Base-by-base conservation (phyloP, 2,888 invertebrate species). In the Aphodius granarius region DNA sequence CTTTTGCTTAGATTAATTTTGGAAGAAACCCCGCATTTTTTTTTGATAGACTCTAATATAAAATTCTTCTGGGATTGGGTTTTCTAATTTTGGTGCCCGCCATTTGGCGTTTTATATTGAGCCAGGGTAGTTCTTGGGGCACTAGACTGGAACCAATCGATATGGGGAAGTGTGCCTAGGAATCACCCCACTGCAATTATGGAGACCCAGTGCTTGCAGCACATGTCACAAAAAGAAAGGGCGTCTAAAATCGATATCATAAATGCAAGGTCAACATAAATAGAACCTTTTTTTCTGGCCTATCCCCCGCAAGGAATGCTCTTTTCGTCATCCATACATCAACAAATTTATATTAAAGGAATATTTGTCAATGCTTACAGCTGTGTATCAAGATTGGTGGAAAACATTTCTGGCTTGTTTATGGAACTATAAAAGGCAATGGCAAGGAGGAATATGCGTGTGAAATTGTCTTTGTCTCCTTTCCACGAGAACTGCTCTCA, bases 401-500 rank as follows among this genome's bases (percentile, higher is more conserved):
- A 43, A 43, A 43, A 43, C 43, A 43, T 43, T 43, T 43, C 43
- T 43, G 43, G 43, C 43, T 43, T 43, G 43, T 43, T 43, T 43
- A 43, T 13, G 43, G 13, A 6, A 0, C 43, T 43, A 43, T 43
- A 43, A 43, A 43, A 43, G 43, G 43, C 43, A 43, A 9, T 43
- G 43, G 43, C 43, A 13, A 43, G 43, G 9, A 43, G 43, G 43
- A 43, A 3, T 43, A 43, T 13, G 43, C 43, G 43, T 43, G 43
- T 43, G 43, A 43, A 43, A 43, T 43, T 43, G 43, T 43, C 43
- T 43, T 43, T 43, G 43, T 43, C 63, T 74, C 65, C 68, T 73
- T 71, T 66, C 71, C 72, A 66, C 17, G 17, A 66, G 63, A 73
- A 71, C 64, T 20, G 76, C 76, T 73, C 76, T 73, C 76, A 76